Percentiles rank a stretch among this genome's conserved stretches.
Evolutionary conservation across 2,888 invertebrate genomes (phyloP).

Genomic region (Eristalis arbustorum): DNA sequence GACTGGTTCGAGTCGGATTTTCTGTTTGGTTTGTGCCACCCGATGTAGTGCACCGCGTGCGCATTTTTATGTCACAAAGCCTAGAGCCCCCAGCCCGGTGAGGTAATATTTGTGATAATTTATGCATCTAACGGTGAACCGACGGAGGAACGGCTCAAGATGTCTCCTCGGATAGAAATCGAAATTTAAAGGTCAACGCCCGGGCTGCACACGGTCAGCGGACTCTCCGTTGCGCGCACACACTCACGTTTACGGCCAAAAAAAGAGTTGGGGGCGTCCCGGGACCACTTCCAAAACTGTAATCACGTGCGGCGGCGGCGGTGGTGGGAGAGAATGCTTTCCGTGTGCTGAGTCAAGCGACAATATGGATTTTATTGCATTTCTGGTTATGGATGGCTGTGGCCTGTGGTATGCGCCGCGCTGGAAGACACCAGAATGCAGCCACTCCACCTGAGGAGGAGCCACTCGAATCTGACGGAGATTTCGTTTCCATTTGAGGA

Average conservation of each 20-base stretch:
- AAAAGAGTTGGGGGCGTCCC: background rate
- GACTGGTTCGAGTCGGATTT: background rate
- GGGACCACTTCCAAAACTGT: slow-evolving; percentile 1
- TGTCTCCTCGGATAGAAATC: slow-evolving; percentile 54
- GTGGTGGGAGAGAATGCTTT: background rate
- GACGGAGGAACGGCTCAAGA: slow-evolving; percentile 35
- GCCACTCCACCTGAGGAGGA: background rate
- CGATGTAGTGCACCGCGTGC: slow-evolving; percentile 14
- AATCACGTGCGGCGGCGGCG: slow-evolving; percentile 10
- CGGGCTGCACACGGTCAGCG: background rate
- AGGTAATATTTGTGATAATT: slow-evolving; percentile 55
- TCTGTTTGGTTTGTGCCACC: slow-evolving; percentile 18
- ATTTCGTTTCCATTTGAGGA: background rate
- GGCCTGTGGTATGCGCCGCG: background rate
- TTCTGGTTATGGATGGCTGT: background rate
- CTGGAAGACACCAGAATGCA: background rate
- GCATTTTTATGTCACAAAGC: slow-evolving; percentile 1
- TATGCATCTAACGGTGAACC: slow-evolving; percentile 63
- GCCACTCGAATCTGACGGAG: background rate
- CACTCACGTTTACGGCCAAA: background rate
- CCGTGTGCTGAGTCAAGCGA: background rate
- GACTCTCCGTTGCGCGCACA: background rate
- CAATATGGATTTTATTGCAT: slow-evolving; percentile 7
- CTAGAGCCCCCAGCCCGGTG: slow-evolving; percentile 3
- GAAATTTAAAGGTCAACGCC: slow-evolving; percentile 64